Evolutionary conservation across 2,888 invertebrate species (phyloP), one percentile per base, ranked within the genome.

Genomic region (Leucoma salicis): DNA sequence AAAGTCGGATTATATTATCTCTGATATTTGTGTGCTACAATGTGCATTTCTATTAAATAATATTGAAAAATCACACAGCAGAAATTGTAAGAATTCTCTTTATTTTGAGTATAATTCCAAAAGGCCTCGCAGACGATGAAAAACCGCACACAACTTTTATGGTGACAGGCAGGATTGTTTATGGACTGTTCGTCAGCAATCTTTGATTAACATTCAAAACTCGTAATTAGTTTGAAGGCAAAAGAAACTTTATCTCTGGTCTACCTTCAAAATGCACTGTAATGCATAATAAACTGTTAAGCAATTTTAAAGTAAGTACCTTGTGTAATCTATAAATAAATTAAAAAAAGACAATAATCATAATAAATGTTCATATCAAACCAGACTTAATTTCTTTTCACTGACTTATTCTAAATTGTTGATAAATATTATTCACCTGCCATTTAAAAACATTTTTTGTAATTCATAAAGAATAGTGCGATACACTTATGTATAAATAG

Each of bases 131-230:
- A 69, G 77, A 73, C 76, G 77, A 68, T 78, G 79, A 82, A 83
- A 85, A 86, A 84, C 83, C 83, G 69, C 83, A 82, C 80, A 71
- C 70, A 79, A 77, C 78, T 80, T 87, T 83, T 85, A 87, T 63
- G 82, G 83, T 70, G 78, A 81, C 80, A 73, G 74, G 55, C 63
- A 53, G 55, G 68, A 82, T 81, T 71, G 67, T 84, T 85, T 86
- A 85, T 78, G 76, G 61, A 39, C 74, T 73, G 78, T 66, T 67
- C 64, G 64, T 63, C 74, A 63, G 67, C 55, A 69, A 78, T 74
- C 73, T 65, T 73, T 72, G 74, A 82, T 78, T 77, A 74, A 74
- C 77, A 76, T 78, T 74, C 72, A 67, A 70, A 59, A 72, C 71
- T 65, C 57, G 66, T 73, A 81, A 82, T 82, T 80, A 82, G 67